phyloP scores from a whole-genome alignment of 2,888 invertebrate genomes.

The Papilio elwesi region DNA sequence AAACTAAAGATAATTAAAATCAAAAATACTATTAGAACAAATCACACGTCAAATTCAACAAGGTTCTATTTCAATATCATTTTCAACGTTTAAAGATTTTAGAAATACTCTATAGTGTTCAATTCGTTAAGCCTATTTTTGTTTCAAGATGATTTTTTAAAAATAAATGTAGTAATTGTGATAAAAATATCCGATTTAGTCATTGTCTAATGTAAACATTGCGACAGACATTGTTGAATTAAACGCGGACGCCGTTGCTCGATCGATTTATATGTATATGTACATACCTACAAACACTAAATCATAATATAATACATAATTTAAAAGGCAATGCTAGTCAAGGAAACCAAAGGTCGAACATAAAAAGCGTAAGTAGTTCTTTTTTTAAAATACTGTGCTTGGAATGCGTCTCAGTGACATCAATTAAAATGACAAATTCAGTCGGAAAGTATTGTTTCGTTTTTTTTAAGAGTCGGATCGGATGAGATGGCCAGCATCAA shows the following conservation, averaged over 20 bases:
- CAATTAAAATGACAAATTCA: conserved; percentile 61
- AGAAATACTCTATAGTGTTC: neutral
- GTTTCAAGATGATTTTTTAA: too few species aligned
- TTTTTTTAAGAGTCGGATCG: conserved; percentile 56
- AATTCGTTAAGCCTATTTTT: too few species aligned
- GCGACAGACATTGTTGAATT: conserved; percentile 29
- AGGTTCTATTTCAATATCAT: neutral
- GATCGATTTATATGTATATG: conserved; percentile 40
- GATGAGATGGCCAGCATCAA: conserved; percentile 72
- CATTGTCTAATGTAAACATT: neutral
- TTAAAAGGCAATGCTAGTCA: conserved; percentile 53
- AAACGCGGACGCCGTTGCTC: conserved; percentile 15
- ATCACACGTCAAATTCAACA: conserved; percentile 22
- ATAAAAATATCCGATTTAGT: neutral
- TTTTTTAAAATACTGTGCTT: conserved; percentile 70
- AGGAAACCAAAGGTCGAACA: conserved; percentile 50
- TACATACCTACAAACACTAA: conserved; percentile 33
- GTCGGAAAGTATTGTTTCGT: conserved; percentile 51
- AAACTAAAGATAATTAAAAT: conserved; percentile 46
- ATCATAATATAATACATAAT: conserved; percentile 52
- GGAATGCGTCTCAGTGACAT: conserved; percentile 74
- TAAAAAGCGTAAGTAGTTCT: conserved; percentile 65
- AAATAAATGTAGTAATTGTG: too few species aligned
- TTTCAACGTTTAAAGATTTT: neutral
- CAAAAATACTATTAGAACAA: conserved; percentile 46